These are phyloP conservation scores for Cossypha heuglini DNA, from an alignment of 2,797 vertebrate genomes.

Conservation along the genomic window DNA sequence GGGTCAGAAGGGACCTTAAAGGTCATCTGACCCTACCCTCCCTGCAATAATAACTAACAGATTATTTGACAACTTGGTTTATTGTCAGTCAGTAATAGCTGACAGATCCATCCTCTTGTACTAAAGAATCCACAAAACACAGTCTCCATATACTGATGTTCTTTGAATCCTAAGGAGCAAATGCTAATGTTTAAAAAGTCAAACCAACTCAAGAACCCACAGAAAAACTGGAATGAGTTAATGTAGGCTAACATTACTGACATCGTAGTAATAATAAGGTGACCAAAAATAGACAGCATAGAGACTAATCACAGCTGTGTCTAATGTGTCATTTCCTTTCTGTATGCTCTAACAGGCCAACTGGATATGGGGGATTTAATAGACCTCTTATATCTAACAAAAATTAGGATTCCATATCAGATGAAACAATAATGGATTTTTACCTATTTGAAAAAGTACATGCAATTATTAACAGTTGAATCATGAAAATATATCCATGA, in stretches of 20 bases:
- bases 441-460: background rate
- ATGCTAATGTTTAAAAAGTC: background rate
- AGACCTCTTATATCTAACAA: background rate
- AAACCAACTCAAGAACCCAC: background rate
- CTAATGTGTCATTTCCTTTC: background rate
- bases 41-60: background rate
- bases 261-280: background rate
- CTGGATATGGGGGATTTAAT: background rate
- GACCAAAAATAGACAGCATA: background rate
- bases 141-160: background rate
- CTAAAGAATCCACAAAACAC: background rate
- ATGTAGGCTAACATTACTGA: background rate
- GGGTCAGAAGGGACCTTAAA: background rate
- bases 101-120: fast-evolving
- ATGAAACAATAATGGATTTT: background rate
- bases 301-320: background rate
- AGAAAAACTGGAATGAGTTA: background rate
- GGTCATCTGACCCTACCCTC: fast-evolving
- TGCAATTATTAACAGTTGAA: background rate
- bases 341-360: background rate
- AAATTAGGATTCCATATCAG: background rate
- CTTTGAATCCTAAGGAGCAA: background rate
- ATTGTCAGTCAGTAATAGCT: background rate
- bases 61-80: background rate
- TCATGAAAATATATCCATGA: background rate